Base-by-base conservation (phyloP, 2,797 vertebrate genomes). In the Coreius guichenoti region DNA sequence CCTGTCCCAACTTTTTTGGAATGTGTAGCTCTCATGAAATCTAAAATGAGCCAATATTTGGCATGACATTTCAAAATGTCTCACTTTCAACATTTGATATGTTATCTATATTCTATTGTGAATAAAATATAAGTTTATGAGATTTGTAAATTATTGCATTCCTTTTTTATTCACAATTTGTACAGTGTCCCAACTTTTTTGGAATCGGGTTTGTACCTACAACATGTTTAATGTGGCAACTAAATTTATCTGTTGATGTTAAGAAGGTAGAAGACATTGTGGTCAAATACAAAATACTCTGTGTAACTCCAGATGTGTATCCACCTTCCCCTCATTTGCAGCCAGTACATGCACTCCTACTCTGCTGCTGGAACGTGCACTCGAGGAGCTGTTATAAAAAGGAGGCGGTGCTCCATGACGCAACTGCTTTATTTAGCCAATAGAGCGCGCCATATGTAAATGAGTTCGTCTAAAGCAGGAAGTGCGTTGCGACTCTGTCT, bases 401-500 rank as follows among this genome's bases (percentile, higher is more conserved):
- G 11, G 6, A 65, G 83, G 68, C 76, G 68, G 51, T 4, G 56
- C 69, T 16, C 1, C 19, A 8, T 51, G 76, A 67, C 11, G 45
- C 26, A 13, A 1, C 49, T 7, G 14, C 23, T 12, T 17, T 5
- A 8, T n/a, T n/a, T 9, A 47, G 8, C 87, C 87, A 88, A 88
- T 86, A 14, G 45, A 1, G 2, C 45, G 8, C 69, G 12, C 12
- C 1, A 19, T 58, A 86, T 82, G 83, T 56, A 47, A 88, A 82
- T 51, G 39, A 74, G 12, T 5, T 9, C 4, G 23, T 72, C 54
- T 61, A 56, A 81, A 75, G 67, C 47, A 78, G 86, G 86, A 87
- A 88, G 83, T 82, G 73, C 14, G 31, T 14, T 16, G 61, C 78
- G n/a, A 31, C 12, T 61, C 80, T 77, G 74, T 81, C 63, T 11